Base-by-base conservation (phyloP, 1,140 invertebrate species). In the Parasteatoda tepidariorum region DNA sequence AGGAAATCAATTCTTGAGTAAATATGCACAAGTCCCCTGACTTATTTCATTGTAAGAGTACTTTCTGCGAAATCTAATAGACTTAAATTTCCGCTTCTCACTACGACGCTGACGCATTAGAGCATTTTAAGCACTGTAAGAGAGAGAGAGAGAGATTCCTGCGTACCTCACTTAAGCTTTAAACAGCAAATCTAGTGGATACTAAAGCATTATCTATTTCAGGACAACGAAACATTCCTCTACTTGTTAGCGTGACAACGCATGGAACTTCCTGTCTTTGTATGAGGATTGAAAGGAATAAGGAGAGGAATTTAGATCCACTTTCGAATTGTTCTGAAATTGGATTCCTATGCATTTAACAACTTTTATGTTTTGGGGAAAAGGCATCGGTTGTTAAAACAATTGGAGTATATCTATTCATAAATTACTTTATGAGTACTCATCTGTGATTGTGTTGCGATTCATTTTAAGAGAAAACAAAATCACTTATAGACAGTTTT, bases 111-210 rank as follows among this genome's bases (percentile, higher is more conserved):
- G 66, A 15, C 66, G 66, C 66, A 68, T 68, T 68, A 68, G 41
- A 68, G 26, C 66, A 68, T 68, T 68, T 48, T 68, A 68, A 68
- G 38, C 26, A n/a, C n/a, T n/a, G n/a, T n/a, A n/a, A 34, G 33
- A n/a, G 41, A 68, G 34, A 41, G 38, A 41, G 34, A 22, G 66
- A 22, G 15, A 33, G 41, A 26, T 68, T 68, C 33, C 41, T 24
- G 66, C 9, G 66, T 26, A 24, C n/a, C 22, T 11, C 34, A 38
- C 34, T 68, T 33, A 24, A 68, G 66, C n/a, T 68, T 68, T 68
- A 68, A 68, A 33, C 22, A 26, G 66, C 34, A 68, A 68, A 68
- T 68, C 66, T 68, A 68, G 66, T 68, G 66, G 66, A 68, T 24
- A 41, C 22, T 34, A 26, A 24, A 13, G 66, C 66, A 68, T 68